phyloP scores from a whole-genome alignment of 2,113 vertebrate species.

The Procavia capensis region DNA sequence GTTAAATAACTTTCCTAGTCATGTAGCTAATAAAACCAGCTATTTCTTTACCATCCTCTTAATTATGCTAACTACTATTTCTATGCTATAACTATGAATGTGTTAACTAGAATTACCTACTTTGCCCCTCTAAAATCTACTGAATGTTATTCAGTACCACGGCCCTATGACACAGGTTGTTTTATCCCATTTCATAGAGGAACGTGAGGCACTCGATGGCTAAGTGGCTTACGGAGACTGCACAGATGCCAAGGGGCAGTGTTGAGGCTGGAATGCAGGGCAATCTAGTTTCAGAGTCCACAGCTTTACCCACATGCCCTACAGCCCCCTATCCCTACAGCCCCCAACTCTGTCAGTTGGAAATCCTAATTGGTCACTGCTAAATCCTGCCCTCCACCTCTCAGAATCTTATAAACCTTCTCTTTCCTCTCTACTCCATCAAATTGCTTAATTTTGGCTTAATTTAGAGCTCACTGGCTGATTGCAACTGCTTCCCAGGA shows the following conservation, averaged over 20 bases:
- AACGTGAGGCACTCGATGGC: background rate
- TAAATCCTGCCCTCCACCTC: background rate
- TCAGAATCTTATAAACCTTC: background rate
- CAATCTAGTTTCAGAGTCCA: background rate
- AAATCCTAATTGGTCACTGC: background rate
- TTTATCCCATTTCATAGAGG: background rate
- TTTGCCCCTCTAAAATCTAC: background rate
- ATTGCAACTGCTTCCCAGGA: background rate
- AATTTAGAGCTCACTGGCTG: background rate
- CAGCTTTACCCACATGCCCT: background rate
- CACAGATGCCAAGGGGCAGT: background rate
- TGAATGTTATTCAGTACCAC: background rate
- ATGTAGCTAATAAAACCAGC: background rate
- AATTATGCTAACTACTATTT: background rate
- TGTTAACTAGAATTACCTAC: background rate
- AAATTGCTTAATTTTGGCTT: background rate
- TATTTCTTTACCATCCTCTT: background rate
- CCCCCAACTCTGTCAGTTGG: background rate
- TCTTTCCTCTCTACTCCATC: background rate
- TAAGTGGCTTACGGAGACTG: background rate
- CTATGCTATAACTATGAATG: background rate
- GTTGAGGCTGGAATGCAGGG: background rate
- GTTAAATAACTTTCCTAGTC: background rate
- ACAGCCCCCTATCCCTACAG: accelerated
- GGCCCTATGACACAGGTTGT: background rate